Evolutionary conservation across 2,113 vertebrate genomes (phyloP).

Genomic region (Nestor notabilis): DNA sequence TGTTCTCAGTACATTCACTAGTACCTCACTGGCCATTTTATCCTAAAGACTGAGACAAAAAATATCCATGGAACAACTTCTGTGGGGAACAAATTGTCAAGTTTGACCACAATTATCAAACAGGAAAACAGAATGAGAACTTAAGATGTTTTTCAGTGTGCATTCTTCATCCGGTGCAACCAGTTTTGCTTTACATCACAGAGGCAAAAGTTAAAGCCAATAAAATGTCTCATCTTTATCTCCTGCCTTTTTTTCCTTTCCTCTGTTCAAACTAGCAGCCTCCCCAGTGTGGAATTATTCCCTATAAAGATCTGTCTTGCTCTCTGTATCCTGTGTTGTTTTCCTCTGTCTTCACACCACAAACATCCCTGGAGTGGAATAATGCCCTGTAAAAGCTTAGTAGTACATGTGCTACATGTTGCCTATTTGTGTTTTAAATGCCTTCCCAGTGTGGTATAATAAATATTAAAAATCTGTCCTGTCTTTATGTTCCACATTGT

Average conservation of each 20-base stretch:
- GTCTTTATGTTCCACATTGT: not conserved
- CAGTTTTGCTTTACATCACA: slow-evolving; percentile 1
- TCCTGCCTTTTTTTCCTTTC: slow-evolving; percentile 38
- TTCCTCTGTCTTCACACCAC: slow-evolving; percentile 25
- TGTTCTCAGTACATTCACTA: not conserved
- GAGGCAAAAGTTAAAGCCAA: not conserved
- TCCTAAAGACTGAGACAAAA: not conserved
- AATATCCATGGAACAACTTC: not conserved
- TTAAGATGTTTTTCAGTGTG: not conserved
- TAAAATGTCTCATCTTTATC: not conserved
- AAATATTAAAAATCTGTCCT: slow-evolving; percentile 1
- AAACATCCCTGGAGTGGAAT: slow-evolving; percentile 18
- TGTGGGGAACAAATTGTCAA: not conserved
- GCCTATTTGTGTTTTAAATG: slow-evolving; percentile 30
- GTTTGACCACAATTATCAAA: not conserved
- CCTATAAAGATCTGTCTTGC: slow-evolving; percentile 21
- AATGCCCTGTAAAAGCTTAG: slow-evolving; percentile 48
- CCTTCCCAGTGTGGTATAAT: not conserved
- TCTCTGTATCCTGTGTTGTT: not conserved
- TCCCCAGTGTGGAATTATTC: slow-evolving; percentile 29
- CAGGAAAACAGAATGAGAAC: not conserved
- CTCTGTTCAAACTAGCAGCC: not conserved
- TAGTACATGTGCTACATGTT: slow-evolving; percentile 9
- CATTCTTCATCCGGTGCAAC: not conserved
- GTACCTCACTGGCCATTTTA: not conserved